A percentile compares a stretch with the other conserved stretches of the same genome.
Evolutionary conservation across 2,888 invertebrate genomes (phyloP).

Genomic region (Teleiodes luculella): DNA sequence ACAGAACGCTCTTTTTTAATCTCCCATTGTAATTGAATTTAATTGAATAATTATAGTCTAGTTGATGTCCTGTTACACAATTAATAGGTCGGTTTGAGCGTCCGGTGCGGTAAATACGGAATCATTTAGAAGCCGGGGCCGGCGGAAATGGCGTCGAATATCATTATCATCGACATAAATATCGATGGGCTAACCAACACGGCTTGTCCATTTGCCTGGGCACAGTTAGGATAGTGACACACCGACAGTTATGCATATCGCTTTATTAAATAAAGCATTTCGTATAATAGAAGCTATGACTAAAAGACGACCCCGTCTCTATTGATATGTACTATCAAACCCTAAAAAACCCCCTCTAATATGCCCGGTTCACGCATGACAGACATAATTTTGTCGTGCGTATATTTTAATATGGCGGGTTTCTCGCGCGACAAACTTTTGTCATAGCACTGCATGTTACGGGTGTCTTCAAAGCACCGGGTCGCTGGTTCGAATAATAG

Average conservation of each 20-base stretch:
- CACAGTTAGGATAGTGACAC: background rate
- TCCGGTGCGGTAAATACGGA: background rate
- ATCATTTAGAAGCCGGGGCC: background rate
- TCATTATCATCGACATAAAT: conserved; percentile 11
- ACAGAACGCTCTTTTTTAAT: too few relatives aligned
- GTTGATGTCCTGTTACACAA: background rate
- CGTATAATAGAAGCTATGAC: too few relatives aligned
- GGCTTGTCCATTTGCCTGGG: conserved; percentile 4
- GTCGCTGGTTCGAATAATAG: too few relatives aligned
- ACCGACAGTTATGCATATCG: background rate
- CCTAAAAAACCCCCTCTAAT: too few relatives aligned
- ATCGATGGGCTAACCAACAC: conserved; percentile 6
- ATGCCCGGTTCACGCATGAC: too few relatives aligned
- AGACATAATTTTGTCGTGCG: too few relatives aligned
- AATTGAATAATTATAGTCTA: background rate
- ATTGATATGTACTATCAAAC: too few relatives aligned
- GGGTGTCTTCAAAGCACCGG: too few relatives aligned
- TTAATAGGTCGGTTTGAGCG: background rate
- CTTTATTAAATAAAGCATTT: background rate
- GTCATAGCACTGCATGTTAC: too few relatives aligned
- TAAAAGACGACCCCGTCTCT: too few relatives aligned
- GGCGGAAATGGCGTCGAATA: conserved; percentile 5
- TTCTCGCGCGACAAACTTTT: too few relatives aligned
- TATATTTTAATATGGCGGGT: too few relatives aligned
- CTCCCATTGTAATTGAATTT: background rate